Conservation (phyloP, 2,888 invertebrate genomes). For the Luperina nickerlii region DNA sequence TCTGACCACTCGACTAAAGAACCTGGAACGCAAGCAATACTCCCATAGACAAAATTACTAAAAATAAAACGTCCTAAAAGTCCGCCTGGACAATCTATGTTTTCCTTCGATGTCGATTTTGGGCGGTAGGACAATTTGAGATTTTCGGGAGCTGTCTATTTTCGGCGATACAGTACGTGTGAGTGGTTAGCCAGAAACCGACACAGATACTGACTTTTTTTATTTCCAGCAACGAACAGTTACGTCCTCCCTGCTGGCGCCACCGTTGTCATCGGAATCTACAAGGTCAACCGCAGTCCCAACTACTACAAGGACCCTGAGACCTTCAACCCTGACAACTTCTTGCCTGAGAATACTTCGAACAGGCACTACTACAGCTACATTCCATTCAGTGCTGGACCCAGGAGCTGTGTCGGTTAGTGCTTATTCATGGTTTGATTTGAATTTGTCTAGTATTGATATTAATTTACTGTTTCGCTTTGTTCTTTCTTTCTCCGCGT, state of each 20-base stretch:
- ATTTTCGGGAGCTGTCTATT: too few relatives aligned
- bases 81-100: too few relatives aligned
- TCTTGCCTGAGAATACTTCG: conserved; percentile 93
- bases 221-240: conserved; percentile 90
- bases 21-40: too few relatives aligned
- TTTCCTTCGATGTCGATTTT: too few relatives aligned
- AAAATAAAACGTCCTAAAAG: too few relatives aligned
- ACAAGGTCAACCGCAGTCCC: conserved; percentile 92
- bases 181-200: neutral
- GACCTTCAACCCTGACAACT: conserved; percentile 94
- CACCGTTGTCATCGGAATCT: conserved; percentile 92
- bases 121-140: too few relatives aligned
- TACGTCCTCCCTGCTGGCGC: conserved; percentile 92
- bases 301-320: conserved; percentile 93
- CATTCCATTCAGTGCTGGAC: conserved; percentile 95
- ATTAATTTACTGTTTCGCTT: neutral
- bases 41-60: too few relatives aligned
- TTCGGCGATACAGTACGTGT: too few relatives aligned
- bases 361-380: conserved; percentile 94
- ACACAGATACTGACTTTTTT: neutral
- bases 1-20: too few relatives aligned
- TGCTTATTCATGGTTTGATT: conserved; percentile 45
- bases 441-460: neutral
- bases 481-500: neutral
- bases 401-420: conserved; percentile 94